Evolutionary conservation across 1,140 invertebrate species (phyloP).

Genomic region (Polypedilum pembai): DNA sequence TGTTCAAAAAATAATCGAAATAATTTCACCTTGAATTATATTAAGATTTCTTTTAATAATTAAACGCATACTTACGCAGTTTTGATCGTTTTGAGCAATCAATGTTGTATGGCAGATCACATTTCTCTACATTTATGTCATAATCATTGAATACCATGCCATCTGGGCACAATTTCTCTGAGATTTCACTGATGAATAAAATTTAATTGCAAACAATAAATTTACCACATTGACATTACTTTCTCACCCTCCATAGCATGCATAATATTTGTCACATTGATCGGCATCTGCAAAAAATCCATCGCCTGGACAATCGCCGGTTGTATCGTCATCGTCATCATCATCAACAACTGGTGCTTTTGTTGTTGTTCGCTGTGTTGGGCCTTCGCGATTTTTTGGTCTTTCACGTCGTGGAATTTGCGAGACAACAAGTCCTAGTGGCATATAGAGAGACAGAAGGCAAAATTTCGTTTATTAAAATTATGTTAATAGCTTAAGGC

Average conservation of each 20-base stretch:
- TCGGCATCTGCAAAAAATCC: constrained; percentile 78
- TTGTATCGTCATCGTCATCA: constrained; percentile 38
- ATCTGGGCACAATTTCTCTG: constrained; percentile 75
- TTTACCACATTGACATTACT: background rate
- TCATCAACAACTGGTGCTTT: constrained; percentile 27
- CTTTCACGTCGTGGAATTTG: constrained; percentile 10
- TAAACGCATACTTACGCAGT: constrained; percentile 58
- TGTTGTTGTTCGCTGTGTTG: background rate
- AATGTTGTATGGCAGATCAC: constrained; percentile 78
- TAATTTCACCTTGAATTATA: too few relatives aligned
- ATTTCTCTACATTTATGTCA: constrained; percentile 71
- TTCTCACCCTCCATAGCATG: constrained; percentile 53
- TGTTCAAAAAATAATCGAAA: too few relatives aligned
- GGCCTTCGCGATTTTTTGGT: background rate
- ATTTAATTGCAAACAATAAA: background rate
- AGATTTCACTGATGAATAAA: constrained; percentile 49
- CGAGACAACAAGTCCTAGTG: constrained; percentile 11
- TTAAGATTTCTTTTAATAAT: too few relatives aligned
- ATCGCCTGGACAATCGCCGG: constrained; percentile 67
- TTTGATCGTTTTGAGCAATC: constrained; percentile 70
- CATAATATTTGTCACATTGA: constrained; percentile 88
- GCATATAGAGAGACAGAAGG: background rate
- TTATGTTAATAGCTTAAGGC: too few relatives aligned
- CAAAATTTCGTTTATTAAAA: too few relatives aligned
- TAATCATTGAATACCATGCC: constrained; percentile 90